Conservation (phyloP, 1,140 invertebrate genomes). For the Holcopasites calliopsidis region DNA sequence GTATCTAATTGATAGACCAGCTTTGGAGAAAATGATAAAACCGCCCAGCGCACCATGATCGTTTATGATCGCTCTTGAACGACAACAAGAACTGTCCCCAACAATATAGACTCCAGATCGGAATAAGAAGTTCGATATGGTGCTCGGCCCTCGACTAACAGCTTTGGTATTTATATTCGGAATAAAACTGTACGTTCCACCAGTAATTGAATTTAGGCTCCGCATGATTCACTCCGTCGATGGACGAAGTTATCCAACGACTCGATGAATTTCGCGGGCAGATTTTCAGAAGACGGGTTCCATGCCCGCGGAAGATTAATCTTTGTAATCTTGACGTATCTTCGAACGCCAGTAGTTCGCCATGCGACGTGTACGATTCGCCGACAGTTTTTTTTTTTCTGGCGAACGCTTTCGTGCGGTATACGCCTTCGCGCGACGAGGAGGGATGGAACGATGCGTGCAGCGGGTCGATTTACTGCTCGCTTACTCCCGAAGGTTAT, state of each 20-base stretch:
- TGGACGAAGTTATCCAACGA: background rate
- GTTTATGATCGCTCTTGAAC: too few relatives aligned
- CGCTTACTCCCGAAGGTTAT: slow-evolving; percentile 35
- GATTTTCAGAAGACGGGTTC: slow-evolving; percentile 21
- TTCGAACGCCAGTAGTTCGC: slow-evolving; percentile 35
- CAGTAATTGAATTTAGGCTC: too few relatives aligned
- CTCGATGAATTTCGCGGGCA: slow-evolving; percentile 15
- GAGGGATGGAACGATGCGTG: slow-evolving; percentile 21
- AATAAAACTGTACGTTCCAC: too few relatives aligned
- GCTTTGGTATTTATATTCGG: too few relatives aligned
- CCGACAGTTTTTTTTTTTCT: slow-evolving; percentile 51
- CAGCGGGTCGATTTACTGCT: slow-evolving; percentile 49
- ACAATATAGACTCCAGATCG: too few relatives aligned
- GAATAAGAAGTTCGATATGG: too few relatives aligned
- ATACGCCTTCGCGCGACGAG: slow-evolving; percentile 12
- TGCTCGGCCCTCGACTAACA: too few relatives aligned
- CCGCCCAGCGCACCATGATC: background rate
- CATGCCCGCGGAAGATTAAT: slow-evolving; percentile 9
- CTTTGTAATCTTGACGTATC: slow-evolving; percentile 45
- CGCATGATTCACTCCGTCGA: too few relatives aligned
- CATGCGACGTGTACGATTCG: slow-evolving; percentile 34
- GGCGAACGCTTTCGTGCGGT: slow-evolving; percentile 35
- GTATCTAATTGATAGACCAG: slow-evolving; percentile 27
- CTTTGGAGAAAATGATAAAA: slow-evolving; percentile 10
- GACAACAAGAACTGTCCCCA: background rate